phyloP scores from a whole-genome alignment of 1,140 invertebrate genomes.

The Ostrea denselamellosa region DNA sequence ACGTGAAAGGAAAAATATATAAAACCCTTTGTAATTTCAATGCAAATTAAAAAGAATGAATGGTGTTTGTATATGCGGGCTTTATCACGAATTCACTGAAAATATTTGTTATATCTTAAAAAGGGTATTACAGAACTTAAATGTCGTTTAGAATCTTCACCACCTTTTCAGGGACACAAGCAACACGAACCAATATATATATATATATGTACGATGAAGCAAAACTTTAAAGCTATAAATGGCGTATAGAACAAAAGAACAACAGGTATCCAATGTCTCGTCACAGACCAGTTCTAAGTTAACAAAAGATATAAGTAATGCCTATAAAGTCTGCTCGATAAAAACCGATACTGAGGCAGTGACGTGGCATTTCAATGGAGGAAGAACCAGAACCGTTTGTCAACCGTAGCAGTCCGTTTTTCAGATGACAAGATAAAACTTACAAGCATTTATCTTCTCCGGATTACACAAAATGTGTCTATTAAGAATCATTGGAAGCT shows the following conservation, averaged over 20 bases:
- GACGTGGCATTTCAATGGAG: constrained; percentile 4
- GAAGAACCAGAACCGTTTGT: neutral
- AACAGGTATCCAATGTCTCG: neutral
- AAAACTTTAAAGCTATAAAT: constrained; percentile 24
- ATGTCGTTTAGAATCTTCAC: neutral
- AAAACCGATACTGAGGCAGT: neutral
- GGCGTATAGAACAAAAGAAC: neutral
- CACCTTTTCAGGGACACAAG: constrained; percentile 17
- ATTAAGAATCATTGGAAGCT: constrained; percentile 15
- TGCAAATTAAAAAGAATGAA: neutral
- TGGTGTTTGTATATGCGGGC: neutral
- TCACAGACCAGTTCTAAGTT: neutral
- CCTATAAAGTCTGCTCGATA: neutral
- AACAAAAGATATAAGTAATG: constrained; percentile 14
- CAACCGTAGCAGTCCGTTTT: neutral
- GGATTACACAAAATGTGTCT: constrained; percentile 4
- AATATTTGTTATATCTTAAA: neutral
- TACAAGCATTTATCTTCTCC: neutral
- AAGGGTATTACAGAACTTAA: neutral
- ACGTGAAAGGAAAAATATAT: neutral
- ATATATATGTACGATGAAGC: constrained; percentile 17
- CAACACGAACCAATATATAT: neutral
- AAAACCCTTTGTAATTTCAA: neutral
- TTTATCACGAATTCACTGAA: neutral
- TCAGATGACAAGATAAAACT: constrained; percentile 27